A percentile compares a stretch with the other conserved stretches of the same genome.
Evolutionary conservation across 2,888 invertebrate species (phyloP).

Genomic region (Hartigia nigra): DNA sequence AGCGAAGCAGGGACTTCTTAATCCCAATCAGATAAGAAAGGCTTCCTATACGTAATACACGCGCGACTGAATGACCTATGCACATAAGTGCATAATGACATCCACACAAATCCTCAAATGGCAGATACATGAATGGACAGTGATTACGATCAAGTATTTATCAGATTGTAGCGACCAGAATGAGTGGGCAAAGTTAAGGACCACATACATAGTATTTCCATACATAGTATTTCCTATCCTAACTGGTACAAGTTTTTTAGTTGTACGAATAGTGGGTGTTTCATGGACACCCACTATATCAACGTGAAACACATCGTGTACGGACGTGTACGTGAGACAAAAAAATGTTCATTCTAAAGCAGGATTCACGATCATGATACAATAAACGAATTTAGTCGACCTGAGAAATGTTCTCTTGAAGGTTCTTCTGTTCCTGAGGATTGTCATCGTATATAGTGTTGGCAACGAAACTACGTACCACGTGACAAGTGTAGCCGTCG

Average conservation of each 20-base stretch:
- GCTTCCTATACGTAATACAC: neutral
- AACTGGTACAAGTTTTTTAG: neutral
- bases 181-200: neutral
- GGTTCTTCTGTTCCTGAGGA: neutral
- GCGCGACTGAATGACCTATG: neutral
- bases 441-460: neutral
- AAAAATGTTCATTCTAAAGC: neutral
- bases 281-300: neutral
- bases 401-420: neutral
- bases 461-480: neutral
- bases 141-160: conserved; percentile 38
- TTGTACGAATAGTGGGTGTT: neutral
- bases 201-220: neutral
- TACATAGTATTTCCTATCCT: too few relatives aligned
- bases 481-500: neutral
- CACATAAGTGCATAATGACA: neutral
- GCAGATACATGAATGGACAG: conserved; percentile 38
- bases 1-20: neutral
- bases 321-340: neutral
- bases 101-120: neutral
- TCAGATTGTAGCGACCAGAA: neutral
- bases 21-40: neutral
- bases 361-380: conserved; percentile 6
- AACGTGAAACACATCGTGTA: neutral
- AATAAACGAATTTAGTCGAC: neutral